A percentile compares a stretch with the other conserved stretches of the same genome.
phyloP scores from a whole-genome alignment of 2,888 invertebrate genomes.

The Trachelus iudaicus region DNA sequence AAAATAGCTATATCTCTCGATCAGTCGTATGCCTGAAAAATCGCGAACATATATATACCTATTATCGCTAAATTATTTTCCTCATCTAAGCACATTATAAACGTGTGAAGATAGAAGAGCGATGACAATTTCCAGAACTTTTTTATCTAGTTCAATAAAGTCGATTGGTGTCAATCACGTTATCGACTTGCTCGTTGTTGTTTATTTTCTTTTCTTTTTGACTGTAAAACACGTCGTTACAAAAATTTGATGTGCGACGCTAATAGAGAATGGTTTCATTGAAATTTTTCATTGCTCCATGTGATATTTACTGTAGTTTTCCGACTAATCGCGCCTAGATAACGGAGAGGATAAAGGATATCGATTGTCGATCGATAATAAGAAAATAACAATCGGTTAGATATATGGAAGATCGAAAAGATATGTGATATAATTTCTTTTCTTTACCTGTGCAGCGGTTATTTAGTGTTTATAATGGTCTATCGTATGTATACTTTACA shows the following conservation, averaged over 20 bases:
- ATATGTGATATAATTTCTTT: constrained; percentile 6
- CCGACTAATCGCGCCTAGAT: constrained; percentile 26
- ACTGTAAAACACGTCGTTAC: neutral
- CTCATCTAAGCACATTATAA: neutral
- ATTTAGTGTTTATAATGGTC: neutral
- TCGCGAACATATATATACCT: constrained; percentile 2
- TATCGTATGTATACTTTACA: neutral
- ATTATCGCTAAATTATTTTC: neutral
- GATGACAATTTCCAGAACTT: no score
- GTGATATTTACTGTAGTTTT: constrained; percentile 44
- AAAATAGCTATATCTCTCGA: constrained; percentile 76
- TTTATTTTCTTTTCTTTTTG: neutral
- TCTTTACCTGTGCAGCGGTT: neutral
- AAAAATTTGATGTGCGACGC: neutral
- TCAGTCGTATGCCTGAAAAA: constrained; percentile 68
- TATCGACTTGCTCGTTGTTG: neutral
- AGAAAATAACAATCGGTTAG: neutral
- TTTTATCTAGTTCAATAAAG: no score
- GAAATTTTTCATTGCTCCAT: constrained; percentile 40
- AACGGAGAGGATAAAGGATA: neutral
- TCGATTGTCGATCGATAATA: neutral
- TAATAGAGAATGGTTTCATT: constrained; percentile 17
- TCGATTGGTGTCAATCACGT: no score
- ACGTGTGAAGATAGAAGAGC: neutral
- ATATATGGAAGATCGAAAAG: neutral